These are phyloP conservation scores for Monomorium pharaonis DNA, from an alignment of 1,140 invertebrate species.

Conservation along the genomic window DNA sequence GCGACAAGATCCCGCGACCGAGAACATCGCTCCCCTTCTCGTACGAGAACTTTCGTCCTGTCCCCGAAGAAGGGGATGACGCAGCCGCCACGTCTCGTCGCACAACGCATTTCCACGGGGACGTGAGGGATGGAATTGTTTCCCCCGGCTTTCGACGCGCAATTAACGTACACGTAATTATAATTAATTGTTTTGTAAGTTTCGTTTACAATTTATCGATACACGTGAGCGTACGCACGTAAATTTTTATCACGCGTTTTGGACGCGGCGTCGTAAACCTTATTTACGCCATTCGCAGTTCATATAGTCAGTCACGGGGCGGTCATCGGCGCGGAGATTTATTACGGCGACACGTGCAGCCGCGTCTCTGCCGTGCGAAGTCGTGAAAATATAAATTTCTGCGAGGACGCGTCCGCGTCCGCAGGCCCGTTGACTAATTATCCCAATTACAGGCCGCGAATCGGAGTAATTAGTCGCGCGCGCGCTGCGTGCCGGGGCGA, in stretches of 20 bases:
- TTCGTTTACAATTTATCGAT: neutral
- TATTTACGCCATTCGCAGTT: neutral
- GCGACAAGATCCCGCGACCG: constrained; percentile 5
- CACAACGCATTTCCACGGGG: constrained; percentile 24
- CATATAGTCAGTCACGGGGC: neutral
- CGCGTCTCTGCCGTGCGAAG: too few species aligned
- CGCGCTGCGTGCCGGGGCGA: constrained; percentile 5
- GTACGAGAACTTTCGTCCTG: neutral
- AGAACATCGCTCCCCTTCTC: constrained; percentile 29
- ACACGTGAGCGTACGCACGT: neutral
- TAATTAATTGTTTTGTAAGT: neutral
- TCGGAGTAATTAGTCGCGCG: constrained; percentile 57
- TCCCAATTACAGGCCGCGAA: constrained; percentile 58
- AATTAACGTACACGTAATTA: constrained; percentile 42
- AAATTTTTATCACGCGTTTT: neutral
- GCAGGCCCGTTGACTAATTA: constrained; percentile 61
- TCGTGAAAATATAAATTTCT: constrained; percentile 51
- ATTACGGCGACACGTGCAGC: neutral
- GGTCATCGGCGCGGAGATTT: constrained; percentile 7
- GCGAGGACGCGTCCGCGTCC: constrained; percentile 27
- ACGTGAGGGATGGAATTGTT: too few species aligned
- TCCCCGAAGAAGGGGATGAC: neutral
- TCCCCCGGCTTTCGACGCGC: constrained; percentile 10
- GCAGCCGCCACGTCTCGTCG: neutral
- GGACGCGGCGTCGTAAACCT: neutral